These are phyloP conservation scores for Phrynosoma blainvillii DNA, from an alignment of 2,113 vertebrate genomes.

Conservation along the genomic window DNA sequence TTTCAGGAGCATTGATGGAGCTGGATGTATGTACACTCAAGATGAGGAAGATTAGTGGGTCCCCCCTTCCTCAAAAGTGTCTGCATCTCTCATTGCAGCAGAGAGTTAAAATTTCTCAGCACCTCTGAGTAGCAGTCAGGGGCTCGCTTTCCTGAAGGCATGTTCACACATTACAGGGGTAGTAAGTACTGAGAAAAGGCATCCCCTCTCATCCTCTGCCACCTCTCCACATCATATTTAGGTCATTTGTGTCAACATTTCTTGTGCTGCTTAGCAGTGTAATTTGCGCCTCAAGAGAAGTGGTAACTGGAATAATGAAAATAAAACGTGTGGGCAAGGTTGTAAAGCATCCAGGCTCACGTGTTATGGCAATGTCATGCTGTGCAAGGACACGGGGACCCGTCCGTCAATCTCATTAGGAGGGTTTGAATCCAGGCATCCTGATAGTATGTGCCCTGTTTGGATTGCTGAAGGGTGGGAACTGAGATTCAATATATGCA, in stretches of 20 bases:
- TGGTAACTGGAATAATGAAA: neutral
- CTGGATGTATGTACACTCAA: neutral
- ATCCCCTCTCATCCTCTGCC: too few species aligned
- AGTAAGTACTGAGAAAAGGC: neutral
- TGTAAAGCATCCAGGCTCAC: neutral
- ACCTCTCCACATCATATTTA: neutral
- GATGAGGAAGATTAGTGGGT: neutral
- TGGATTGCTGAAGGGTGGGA: neutral
- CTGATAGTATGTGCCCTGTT: rapidly evolving
- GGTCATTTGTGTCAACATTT: neutral
- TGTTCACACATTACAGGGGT: neutral
- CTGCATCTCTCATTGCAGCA: conserved; percentile 7
- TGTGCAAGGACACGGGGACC: neutral
- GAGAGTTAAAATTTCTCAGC: rapidly evolving
- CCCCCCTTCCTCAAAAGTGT: neutral
- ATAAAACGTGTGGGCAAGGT: neutral
- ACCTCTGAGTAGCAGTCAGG: conserved; percentile 7
- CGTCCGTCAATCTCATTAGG: neutral
- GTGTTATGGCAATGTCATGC: neutral
- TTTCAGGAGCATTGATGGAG: conserved; percentile 38
- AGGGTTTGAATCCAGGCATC: rapidly evolving
- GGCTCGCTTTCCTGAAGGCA: neutral
- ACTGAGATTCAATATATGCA: neutral
- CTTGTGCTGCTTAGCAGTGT: neutral
- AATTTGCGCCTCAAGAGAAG: neutral